Base-by-base conservation (phyloP, 2,888 invertebrate genomes). In the Ectemnius continuus region DNA sequence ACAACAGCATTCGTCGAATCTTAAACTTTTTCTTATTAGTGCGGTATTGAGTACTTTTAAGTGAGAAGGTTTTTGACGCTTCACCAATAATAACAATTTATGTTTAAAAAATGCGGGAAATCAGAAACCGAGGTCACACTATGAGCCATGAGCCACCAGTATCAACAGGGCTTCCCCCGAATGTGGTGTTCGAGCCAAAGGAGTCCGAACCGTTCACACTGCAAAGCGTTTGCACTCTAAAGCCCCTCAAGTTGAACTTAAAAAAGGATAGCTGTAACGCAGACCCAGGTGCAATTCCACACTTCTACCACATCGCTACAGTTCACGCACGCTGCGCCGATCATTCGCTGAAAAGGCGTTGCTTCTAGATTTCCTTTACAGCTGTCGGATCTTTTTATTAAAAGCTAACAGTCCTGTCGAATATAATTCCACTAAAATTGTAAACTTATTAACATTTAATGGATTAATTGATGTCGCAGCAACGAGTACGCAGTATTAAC, bases 121-220 rank as follows among this genome's bases (percentile, higher is more conserved):
- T 36, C 26, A 64, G 75, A 47, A 78, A 48, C 45, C 58, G 68
- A 11, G 18, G 60, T 1, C 23, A 70, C 18, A 83, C 8, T 36
- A 36, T 36, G 36, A 36, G 36, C 8, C 36, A 84, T 1, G 57
- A 77, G 5, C 59, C 79, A 13, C 72, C 70, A 11, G 79, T 84
- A 58, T 84, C 67, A 1, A 67, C 80, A 2, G 83, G 85, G 0
- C 76, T 87, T 45, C 87, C 87, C 2, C 87, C 86, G 6, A 87
- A 87, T 62, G 77, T 87, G 3, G 79, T 87, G 6, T 87, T 87
- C 65, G 86, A 87, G 36, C 87, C 87, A 0, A 86, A 85, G 18
- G 85, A 87, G 14, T 87, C 86, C 4, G 87, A 87, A 66, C 86
- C 87, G 0, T 87, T 87, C 57, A 86, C 86, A 0, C 78, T 86